Percentiles rank a stretch among this genome's conserved stretches.
Evolutionary conservation across 2,113 vertebrate genomes (phyloP).

Genomic region (Sylvietta virens): DNA sequence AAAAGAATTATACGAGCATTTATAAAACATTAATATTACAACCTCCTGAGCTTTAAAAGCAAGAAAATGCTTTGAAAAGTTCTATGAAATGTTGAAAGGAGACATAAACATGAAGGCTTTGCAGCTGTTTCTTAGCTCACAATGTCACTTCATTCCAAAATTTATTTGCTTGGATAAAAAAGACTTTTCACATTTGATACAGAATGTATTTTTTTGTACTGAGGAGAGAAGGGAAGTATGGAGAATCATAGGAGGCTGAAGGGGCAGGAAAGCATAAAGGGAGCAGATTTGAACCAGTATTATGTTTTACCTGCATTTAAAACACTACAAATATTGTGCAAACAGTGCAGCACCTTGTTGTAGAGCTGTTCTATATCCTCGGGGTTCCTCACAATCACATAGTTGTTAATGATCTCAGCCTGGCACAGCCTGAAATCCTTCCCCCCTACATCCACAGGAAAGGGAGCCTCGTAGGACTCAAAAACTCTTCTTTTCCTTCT

Average conservation of each 20-base stretch:
- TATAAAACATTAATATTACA: not conserved
- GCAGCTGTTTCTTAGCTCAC: not conserved
- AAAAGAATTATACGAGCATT: not conserved
- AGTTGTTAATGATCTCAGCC: conserved; percentile 82
- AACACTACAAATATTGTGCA: not conserved
- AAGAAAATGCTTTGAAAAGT: not conserved
- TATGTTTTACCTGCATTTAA: not conserved
- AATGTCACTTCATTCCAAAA: not conserved
- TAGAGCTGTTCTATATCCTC: conserved; percentile 83
- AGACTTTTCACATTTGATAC: not conserved
- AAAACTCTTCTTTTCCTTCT: conserved; percentile 79
- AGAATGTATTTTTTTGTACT: not conserved
- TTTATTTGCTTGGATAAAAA: not conserved
- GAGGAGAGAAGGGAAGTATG: not conserved
- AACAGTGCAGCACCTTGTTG: conserved; percentile 71
- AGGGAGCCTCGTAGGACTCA: conserved; percentile 76
- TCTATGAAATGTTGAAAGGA: not conserved
- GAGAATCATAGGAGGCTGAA: not conserved
- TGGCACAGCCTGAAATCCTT: conserved; percentile 67
- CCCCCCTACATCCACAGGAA: conserved; percentile 70
- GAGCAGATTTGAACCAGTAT: not conserved
- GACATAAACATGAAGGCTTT: not conserved
- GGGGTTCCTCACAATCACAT: conserved; percentile 77
- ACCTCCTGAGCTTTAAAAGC: not conserved
- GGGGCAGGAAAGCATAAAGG: not conserved